Base-by-base conservation (phyloP, 2,113 vertebrate genomes). In the Larimichthys crocea region DNA sequence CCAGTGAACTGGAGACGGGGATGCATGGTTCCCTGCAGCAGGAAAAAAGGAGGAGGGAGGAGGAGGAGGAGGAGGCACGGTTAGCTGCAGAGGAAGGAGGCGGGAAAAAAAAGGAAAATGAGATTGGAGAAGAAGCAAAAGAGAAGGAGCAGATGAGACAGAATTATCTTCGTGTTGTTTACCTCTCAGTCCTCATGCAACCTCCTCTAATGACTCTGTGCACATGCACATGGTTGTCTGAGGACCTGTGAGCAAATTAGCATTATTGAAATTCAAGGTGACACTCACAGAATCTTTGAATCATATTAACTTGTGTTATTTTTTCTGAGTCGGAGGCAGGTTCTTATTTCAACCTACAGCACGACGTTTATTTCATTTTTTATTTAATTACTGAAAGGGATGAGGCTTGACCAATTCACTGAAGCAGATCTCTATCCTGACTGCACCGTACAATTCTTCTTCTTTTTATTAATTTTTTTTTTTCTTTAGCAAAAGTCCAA, bases 1-100 rank as follows among this genome's bases (percentile, higher is more conserved):
- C 92, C 92, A 94, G 92, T 92, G 91, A 94, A 92, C 90, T 94
- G 93, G 64, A 93, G 91, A 93, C 83, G 77, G 89, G 89, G 89
- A 90, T 88, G 90, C 92, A 91, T 90, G 91, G 90, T 90, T 90
- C 88, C 92, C 92, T 91, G 91, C 90, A 91, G 93, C 85, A 90
- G 82, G 44, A 40, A 40, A 40, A 35, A 35, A 40, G 67, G 83
- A 65, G 83, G 65, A 60, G 52, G 15, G 56, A 52, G 52, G 66
- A 19, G 78, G 66, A n/a, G 59, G 60, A 4, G 40, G 57, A 42
- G 77, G 80, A 75, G 52, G 70, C 67, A 56, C 29, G 2, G 70
- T 84, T 89, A 85, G 84, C 84, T 90, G 86, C 87, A 85, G 90
- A 89, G 87, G 80, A 80, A 52, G 35, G 35, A 40, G 35, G 35